Base-by-base conservation (phyloP, 37 sponge, comb jelly and placozoan genomes). In the Eunapius fragilis region DNA sequence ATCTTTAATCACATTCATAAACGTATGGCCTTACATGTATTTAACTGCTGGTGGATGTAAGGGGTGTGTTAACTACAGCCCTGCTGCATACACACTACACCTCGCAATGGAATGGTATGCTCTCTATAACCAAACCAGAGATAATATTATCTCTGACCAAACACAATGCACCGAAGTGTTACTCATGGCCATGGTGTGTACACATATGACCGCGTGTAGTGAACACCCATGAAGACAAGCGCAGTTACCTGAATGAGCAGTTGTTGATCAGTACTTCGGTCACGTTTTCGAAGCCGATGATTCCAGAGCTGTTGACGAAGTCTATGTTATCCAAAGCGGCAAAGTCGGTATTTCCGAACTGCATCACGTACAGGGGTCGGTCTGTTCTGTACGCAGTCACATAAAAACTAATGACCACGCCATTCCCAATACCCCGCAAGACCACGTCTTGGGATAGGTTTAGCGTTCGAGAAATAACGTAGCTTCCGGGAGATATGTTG, bases 161-260 rank as follows among this genome's bases (percentile, higher is more conserved):
- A n/a, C n/a, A n/a, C n/a, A n/a, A n/a, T n/a, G n/a, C n/a, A n/a
- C n/a, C n/a, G n/a, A n/a, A n/a, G n/a, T n/a, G n/a, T n/a, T n/a
- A n/a, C n/a, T n/a, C n/a, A n/a, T n/a, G n/a, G n/a, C n/a, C n/a
- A n/a, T n/a, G n/a, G n/a, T n/a, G n/a, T n/a, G n/a, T n/a, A n/a
- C n/a, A n/a, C n/a, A n/a, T n/a, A n/a, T n/a, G n/a, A n/a, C n/a
- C n/a, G n/a, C n/a, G n/a, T n/a, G n/a, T n/a, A n/a, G n/a, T n/a
- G n/a, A n/a, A n/a, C n/a, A n/a, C n/a, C n/a, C n/a, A n/a, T n/a
- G n/a, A n/a, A n/a, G n/a, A n/a, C n/a, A n/a, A n/a, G n/a, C n/a
- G n/a, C n/a, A n/a, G n/a, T n/a, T 58, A 89, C 89, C 72, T 70
- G 47, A 89, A 89, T 35, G 45, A 25, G 35, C 90, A 80, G 70